Evolutionary conservation across 2,888 invertebrate species (phyloP).

Genomic region (Eristalis pertinax): DNA sequence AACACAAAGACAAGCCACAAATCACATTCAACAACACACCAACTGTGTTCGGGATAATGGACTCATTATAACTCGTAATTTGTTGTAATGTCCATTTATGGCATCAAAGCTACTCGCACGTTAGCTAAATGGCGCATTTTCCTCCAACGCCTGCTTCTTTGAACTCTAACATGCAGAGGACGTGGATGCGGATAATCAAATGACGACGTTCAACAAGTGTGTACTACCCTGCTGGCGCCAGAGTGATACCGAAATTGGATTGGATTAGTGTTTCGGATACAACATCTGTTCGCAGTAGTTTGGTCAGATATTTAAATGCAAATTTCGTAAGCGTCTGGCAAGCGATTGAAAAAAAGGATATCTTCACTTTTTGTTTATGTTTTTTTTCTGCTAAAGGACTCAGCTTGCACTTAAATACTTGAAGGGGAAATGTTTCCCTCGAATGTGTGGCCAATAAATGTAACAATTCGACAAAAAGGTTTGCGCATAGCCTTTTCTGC

Average conservation of each 20-base stretch:
- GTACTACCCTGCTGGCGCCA: conserved; percentile 46
- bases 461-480: neutral
- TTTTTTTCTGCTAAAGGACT: neutral
- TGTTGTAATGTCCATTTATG: conserved; percentile 57
- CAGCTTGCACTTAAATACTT: conserved; percentile 12
- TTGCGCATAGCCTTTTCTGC: neutral
- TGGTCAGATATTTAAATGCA: conserved; percentile 51
- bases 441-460: neutral
- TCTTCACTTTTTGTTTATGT: neutral
- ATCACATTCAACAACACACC: neutral
- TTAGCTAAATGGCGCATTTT: neutral
- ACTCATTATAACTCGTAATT: conserved; percentile 52
- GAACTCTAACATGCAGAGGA: conserved; percentile 22
- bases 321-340: conserved; percentile 41
- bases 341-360: neutral
- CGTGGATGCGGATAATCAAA: conserved; percentile 57
- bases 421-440: neutral
- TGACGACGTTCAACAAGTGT: conserved; percentile 40
- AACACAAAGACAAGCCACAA: neutral
- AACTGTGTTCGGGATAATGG: conserved; percentile 18
- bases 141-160: conserved; percentile 24
- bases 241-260: conserved; percentile 59
- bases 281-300: conserved; percentile 23
- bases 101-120: conserved; percentile 52
- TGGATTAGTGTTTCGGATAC: conserved; percentile 36